Evolutionary conservation across 1,140 invertebrate genomes (phyloP).

Genomic region (Pseudomyrmex pallidus): DNA sequence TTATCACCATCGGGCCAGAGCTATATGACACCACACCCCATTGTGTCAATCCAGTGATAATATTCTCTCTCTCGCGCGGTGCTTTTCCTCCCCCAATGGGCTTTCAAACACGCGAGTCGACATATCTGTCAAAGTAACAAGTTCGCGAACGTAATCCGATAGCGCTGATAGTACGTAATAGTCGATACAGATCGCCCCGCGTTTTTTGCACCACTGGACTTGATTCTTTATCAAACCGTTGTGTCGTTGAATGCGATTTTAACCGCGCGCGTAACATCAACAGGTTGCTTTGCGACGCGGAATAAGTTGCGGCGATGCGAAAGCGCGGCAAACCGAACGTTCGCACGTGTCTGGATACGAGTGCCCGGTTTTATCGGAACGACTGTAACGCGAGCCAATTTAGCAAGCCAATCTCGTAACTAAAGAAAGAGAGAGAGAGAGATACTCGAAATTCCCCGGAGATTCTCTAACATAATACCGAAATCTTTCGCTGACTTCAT

Average conservation of each 20-base stretch:
- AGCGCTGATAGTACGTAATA: background rate
- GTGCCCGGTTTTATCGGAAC: slow-evolving; percentile 22
- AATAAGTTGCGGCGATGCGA: slow-evolving; percentile 21
- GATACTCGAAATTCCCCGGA: slow-evolving; percentile 1
- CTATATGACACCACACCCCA: background rate
- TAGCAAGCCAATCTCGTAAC: background rate
- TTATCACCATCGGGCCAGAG: slow-evolving; percentile 12
- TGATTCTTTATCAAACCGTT: background rate
- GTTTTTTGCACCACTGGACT: background rate
- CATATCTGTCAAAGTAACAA: slow-evolving; percentile 15
- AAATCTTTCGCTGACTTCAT: slow-evolving; percentile 1
- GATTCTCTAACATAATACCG: background rate
- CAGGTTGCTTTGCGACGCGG: slow-evolving; percentile 57
- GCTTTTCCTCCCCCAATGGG: too few relatives aligned
- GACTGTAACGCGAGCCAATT: slow-evolving; percentile 9
- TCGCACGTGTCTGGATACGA: background rate
- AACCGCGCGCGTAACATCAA: slow-evolving; percentile 55
- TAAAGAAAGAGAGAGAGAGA: background rate
- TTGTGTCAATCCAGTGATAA: slow-evolving; percentile 1
- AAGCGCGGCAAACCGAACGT: slow-evolving; percentile 3
- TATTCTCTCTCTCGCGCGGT: too few relatives aligned
- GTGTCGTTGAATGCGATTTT: slow-evolving; percentile 4
- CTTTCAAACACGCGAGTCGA: too few relatives aligned
- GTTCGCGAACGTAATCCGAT: background rate
- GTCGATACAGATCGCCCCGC: background rate